A percentile compares a stretch with the other conserved stretches of the same genome.
phyloP scores from a whole-genome alignment of 2,888 invertebrate species.

The Timema cristinae region DNA sequence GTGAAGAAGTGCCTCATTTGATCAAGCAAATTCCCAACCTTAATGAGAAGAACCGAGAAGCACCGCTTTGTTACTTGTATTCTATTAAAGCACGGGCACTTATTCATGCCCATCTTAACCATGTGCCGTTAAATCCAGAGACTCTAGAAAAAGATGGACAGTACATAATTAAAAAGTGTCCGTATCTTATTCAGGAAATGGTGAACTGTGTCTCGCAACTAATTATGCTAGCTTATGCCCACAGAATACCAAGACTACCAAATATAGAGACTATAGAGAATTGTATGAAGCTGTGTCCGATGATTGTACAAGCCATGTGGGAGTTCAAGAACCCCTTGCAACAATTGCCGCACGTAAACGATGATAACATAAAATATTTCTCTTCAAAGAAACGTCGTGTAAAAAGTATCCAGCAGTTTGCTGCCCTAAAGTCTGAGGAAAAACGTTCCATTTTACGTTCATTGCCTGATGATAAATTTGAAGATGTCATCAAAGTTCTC shows the following conservation, averaged over 20 bases:
- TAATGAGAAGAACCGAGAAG: conserved; percentile 94
- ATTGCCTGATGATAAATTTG: conserved; percentile 84
- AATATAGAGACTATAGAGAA: conserved; percentile 94
- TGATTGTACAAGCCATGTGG: conserved; percentile 97
- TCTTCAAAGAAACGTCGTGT: conserved; percentile 82
- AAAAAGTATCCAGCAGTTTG: conserved; percentile 85
- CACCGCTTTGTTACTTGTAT: conserved; percentile 87
- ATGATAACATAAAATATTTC: conserved; percentile 85
- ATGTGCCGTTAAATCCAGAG: conserved; percentile 70
- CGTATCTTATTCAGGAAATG: conserved; percentile 96
- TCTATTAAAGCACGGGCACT: conserved; percentile 89
- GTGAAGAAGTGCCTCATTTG: conserved; percentile 91
- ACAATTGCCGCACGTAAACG: conserved; percentile 89
- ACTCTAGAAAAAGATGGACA: conserved; percentile 82
- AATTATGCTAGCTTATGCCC: conserved; percentile 84
- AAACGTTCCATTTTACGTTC: conserved; percentile 76
- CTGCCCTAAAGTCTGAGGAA: conserved; percentile 85
- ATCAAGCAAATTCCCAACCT: conserved; percentile 88
- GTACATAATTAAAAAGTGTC: conserved; percentile 83
- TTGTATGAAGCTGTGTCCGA: conserved; percentile 94
- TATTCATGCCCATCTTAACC: conserved; percentile 91
- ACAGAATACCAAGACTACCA: conserved; percentile 78
- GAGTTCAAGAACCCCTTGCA: conserved; percentile 90
- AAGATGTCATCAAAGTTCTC: conserved; percentile 88
- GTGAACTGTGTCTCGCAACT: conserved; percentile 92